phyloP scores from a whole-genome alignment of 2,888 invertebrate genomes.

The Lobophora halterata region DNA sequence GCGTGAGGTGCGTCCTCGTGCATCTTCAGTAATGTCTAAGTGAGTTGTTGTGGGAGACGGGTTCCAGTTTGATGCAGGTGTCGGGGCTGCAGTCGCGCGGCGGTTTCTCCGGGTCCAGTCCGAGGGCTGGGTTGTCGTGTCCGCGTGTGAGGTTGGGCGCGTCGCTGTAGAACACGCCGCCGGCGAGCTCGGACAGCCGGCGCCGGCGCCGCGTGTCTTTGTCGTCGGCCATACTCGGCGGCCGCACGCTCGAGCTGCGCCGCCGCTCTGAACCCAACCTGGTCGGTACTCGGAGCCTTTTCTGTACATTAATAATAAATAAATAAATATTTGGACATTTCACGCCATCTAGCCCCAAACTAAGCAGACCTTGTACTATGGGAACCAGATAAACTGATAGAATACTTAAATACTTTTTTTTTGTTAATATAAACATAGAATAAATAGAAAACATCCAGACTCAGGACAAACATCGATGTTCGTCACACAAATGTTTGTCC shows the following conservation, averaged over 20 bases:
- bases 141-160: conserved; percentile 50
- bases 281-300: conserved; percentile 57
- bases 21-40: conserved; percentile 6
- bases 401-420: no score
- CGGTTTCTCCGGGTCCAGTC: conserved; percentile 61
- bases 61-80: conserved; percentile 49
- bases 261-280: conserved; percentile 64
- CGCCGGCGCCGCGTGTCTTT: conserved; percentile 71
- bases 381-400: no score
- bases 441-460: no score
- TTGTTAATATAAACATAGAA: no score
- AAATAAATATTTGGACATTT: no score
- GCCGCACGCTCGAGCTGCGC: conserved; percentile 70
- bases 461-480: no score
- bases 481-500: no score
- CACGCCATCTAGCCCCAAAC: no score
- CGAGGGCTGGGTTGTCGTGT: conserved; percentile 65
- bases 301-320: conserved; percentile 42
- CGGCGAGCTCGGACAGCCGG: conserved; percentile 70
- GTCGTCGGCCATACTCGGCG: conserved; percentile 63
- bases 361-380: no score
- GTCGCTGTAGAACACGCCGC: conserved; percentile 75
- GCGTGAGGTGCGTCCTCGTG: neutral
- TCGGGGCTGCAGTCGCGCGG: conserved; percentile 46
- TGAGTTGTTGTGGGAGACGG: conserved; percentile 26